phyloP scores from a whole-genome alignment of 1,140 invertebrate genomes.

The Drosophila ficusphila region DNA sequence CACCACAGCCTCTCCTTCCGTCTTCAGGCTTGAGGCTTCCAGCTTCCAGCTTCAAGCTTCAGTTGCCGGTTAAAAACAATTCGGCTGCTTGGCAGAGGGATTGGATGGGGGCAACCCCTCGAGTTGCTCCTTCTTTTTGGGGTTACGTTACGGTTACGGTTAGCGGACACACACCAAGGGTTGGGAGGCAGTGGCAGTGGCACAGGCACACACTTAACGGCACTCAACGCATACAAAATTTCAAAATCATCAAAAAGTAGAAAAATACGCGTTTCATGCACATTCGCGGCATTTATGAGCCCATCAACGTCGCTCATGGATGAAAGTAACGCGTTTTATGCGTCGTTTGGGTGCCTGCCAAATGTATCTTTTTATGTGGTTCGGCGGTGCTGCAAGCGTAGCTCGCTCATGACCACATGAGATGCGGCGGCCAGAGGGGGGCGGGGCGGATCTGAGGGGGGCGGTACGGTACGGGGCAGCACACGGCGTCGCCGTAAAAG shows the following conservation, averaged over 20 bases:
- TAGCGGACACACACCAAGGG: constrained; percentile 35
- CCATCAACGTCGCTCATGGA: constrained; percentile 83
- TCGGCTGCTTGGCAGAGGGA: constrained; percentile 29
- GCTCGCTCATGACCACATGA: constrained; percentile 25
- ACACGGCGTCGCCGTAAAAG: constrained; percentile 73
- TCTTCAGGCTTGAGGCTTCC: not conserved
- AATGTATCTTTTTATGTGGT: constrained; percentile 82
- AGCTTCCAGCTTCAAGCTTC: constrained; percentile 6
- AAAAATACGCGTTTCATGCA: constrained; percentile 83
- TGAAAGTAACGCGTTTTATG: constrained; percentile 83
- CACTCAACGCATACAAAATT: constrained; percentile 82
- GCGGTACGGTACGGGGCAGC: constrained; percentile 3
- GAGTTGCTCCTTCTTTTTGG: constrained; percentile 19
- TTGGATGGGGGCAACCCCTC: constrained; percentile 16
- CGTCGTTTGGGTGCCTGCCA: constrained; percentile 79
- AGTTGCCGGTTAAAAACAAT: constrained; percentile 80
- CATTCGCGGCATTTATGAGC: constrained; percentile 83
- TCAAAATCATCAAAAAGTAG: constrained; percentile 83
- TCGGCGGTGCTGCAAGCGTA: constrained; percentile 13
- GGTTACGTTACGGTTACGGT: constrained; percentile 49
- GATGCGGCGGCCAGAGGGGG: constrained; percentile 1
- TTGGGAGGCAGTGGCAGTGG: not conserved
- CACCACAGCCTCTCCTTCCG: constrained; percentile 17
- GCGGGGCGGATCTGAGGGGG: not conserved
- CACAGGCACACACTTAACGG: constrained; percentile 61